Evolutionary conservation across 1,140 invertebrate genomes (phyloP).

Genomic region (Drosophila insularis): DNA sequence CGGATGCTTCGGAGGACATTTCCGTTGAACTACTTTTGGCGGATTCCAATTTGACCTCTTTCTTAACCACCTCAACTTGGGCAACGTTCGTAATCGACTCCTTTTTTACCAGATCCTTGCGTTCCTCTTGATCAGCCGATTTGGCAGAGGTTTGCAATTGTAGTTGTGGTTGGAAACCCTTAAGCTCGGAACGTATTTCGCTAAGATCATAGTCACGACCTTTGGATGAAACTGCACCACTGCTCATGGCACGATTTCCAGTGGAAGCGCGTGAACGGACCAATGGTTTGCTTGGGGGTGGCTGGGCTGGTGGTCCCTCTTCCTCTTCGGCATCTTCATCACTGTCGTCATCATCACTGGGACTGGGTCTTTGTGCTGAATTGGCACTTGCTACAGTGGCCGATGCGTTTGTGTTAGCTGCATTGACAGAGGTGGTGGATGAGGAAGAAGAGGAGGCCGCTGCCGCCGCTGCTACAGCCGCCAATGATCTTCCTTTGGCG

Average conservation of each 20-base stretch:
- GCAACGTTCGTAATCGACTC: conserved; percentile 25
- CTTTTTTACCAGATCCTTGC: conserved; percentile 45
- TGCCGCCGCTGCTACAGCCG: neutral
- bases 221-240: conserved; percentile 82
- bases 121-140: conserved; percentile 24
- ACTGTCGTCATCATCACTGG: conserved; percentile 59
- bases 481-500: neutral
- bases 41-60: conserved; percentile 60
- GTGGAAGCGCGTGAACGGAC: conserved; percentile 42
- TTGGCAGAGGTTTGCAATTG: conserved; percentile 17
- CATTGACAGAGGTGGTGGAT: neutral
- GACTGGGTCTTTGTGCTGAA: neutral
- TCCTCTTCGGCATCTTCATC: conserved; percentile 58
- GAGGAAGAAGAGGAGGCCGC: no score
- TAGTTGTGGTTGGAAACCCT: conserved; percentile 85
- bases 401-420: neutral
- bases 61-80: conserved; percentile 34
- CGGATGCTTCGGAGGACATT: conserved; percentile 69
- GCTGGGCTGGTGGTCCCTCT: conserved; percentile 14
- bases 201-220: conserved; percentile 91
- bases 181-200: conserved; percentile 92
- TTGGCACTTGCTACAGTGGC: conserved; percentile 17
- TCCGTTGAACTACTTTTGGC: conserved; percentile 70
- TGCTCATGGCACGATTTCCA: conserved; percentile 57
- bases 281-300: conserved; percentile 62